These are phyloP conservation scores for Dipodomys merriami DNA, from an alignment of 2,113 vertebrate species.

Conservation along the genomic window DNA sequence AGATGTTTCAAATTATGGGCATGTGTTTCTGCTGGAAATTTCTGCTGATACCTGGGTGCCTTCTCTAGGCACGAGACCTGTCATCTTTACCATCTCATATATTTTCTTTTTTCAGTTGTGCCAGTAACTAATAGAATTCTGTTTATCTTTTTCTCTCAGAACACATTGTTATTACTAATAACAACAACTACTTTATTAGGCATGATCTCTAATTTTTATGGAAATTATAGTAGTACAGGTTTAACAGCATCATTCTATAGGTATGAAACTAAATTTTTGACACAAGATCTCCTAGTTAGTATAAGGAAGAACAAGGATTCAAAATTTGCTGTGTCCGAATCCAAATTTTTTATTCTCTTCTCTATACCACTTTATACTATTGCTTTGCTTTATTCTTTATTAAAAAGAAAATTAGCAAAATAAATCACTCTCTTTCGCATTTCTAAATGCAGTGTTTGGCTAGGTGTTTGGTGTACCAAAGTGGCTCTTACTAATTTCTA, in stretches of 20 bases:
- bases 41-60: neutral
- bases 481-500: neutral
- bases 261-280: neutral
- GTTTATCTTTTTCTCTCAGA: conserved; percentile 5
- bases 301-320: neutral
- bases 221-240: neutral
- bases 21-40: neutral
- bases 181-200: neutral
- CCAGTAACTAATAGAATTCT: conserved; percentile 22
- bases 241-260: neutral
- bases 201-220: neutral
- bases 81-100: neutral
- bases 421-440: neutral
- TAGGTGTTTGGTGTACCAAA: neutral
- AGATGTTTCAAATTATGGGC: neutral
- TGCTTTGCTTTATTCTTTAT: neutral
- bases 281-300: neutral
- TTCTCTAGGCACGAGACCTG: neutral
- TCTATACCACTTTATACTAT: neutral
- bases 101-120: conserved; percentile 51
- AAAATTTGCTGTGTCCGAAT: neutral
- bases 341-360: neutral
- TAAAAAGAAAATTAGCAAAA: neutral
- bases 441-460: neutral
- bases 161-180: neutral